Evolutionary conservation across 1,140 invertebrate species (phyloP).

Genomic region (Brachionus paranguensis): DNA sequence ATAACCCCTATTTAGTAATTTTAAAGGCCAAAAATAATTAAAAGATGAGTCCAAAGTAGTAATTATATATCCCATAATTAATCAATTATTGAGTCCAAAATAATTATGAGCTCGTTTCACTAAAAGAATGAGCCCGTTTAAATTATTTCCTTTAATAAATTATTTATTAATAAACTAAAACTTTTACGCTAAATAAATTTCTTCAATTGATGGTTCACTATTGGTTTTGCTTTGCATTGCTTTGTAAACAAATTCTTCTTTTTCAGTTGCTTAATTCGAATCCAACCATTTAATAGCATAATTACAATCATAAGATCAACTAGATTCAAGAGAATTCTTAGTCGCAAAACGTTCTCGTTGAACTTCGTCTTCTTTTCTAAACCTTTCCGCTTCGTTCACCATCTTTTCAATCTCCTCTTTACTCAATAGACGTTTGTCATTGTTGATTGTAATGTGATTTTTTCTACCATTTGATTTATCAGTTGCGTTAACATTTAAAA

Average conservation of each 20-base stretch:
- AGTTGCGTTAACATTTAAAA: slow-evolving; percentile 57
- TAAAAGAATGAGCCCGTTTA: no score
- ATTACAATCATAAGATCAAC: no score
- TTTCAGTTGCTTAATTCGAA: slow-evolving; percentile 69
- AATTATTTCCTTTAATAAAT: not conserved
- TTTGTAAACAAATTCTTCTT: slow-evolving; percentile 52
- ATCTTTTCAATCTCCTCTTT: slow-evolving; percentile 96
- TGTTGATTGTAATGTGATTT: slow-evolving; percentile 96
- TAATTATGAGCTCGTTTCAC: no score
- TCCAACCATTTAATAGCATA: no score
- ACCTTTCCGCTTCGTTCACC: slow-evolving; percentile 93
- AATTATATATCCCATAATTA: no score
- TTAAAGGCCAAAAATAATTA: no score
- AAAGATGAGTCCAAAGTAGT: no score
- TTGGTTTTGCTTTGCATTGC: not conserved
- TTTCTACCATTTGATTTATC: slow-evolving; percentile 78
- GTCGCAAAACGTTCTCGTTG: no score
- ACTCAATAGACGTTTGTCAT: slow-evolving; percentile 85
- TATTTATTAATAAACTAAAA: no score
- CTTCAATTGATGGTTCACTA: slow-evolving; percentile 31
- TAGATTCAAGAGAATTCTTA: slow-evolving; percentile 90
- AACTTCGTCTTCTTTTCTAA: slow-evolving; percentile 77
- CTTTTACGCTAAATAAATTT: not conserved
- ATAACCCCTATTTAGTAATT: no score
- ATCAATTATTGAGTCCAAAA: no score